A percentile compares a stretch with the other conserved stretches of the same genome.
Conservation (phyloP, 2,113 vertebrate genomes). For the Mustela lutreola region DNA sequence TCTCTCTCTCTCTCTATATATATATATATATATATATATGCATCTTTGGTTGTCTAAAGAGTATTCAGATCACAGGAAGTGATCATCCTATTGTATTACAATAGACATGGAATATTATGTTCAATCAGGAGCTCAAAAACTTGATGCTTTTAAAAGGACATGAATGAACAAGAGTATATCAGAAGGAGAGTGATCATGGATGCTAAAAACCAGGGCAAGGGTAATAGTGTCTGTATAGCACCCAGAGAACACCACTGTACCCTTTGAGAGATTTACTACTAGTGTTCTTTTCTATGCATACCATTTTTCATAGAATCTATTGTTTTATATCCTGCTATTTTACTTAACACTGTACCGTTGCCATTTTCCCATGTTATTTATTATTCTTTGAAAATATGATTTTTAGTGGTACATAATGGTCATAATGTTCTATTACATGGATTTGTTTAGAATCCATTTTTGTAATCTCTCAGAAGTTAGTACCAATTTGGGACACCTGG, state of each 20-base stretch:
- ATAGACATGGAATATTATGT: neutral
- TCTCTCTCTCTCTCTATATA: too few species aligned
- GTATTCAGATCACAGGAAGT: neutral
- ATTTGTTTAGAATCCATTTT: slow-evolving; percentile 43
- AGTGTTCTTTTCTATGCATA: neutral
- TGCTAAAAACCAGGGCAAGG: neutral
- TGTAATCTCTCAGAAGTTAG: slow-evolving; percentile 20
- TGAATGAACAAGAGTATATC: neutral
- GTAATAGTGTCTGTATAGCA: neutral
- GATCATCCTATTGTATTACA: neutral
- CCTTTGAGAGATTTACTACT: slow-evolving; percentile 27
- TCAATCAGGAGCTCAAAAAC: neutral
- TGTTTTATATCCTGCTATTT: slow-evolving; percentile 10
- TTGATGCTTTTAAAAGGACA: neutral
- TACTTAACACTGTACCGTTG: neutral
- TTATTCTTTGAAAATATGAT: slow-evolving; percentile 26
- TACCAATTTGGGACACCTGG: neutral
- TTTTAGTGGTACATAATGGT: neutral
- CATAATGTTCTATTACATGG: neutral
- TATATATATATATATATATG: neutral
- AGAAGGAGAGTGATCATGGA: fast-evolving
- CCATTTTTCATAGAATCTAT: neutral
- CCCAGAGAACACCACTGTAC: neutral
- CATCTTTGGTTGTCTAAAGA: neutral
- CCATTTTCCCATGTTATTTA: slow-evolving; percentile 12